Conservation (phyloP, 2,113 vertebrate species). For the Hylia prasina region DNA sequence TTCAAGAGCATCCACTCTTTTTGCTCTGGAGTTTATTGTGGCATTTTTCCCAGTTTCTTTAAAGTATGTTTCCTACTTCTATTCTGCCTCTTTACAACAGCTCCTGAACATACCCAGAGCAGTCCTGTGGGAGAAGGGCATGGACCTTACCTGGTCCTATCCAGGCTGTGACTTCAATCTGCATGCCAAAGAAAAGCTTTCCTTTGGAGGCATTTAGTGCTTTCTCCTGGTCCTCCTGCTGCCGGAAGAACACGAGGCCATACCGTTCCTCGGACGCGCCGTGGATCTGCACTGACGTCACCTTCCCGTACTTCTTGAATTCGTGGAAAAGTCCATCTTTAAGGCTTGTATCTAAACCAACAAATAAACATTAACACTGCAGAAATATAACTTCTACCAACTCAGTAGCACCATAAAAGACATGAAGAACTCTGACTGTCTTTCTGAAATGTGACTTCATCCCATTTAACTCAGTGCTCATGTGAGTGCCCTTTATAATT, state of each 20-base stretch:
- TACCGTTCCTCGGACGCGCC: slow-evolving; percentile 94
- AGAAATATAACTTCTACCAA: rapidly evolving
- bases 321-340: slow-evolving; percentile 99
- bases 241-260: slow-evolving; percentile 96
- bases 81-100: not conserved
- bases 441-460: not conserved
- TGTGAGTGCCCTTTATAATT: not conserved
- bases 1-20: not conserved
- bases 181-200: slow-evolving; percentile 99
- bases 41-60: not conserved
- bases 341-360: slow-evolving; percentile 90
- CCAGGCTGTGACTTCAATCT: slow-evolving; percentile 98
- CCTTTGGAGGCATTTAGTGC: slow-evolving; percentile 93
- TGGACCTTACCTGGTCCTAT: slow-evolving; percentile 88
- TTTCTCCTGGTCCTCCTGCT: slow-evolving; percentile 98
- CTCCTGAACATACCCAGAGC: rapidly evolving
- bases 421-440: not conserved
- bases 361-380: not conserved
- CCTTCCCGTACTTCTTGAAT: slow-evolving; percentile 99
- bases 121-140: rapidly evolving
- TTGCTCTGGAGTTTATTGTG: not conserved
- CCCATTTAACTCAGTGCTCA: not conserved
- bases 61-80: not conserved
- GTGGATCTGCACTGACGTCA: slow-evolving; percentile 97
- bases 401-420: not conserved